A percentile compares a stretch with the other conserved stretches of the same genome.
Evolutionary conservation across 2,797 vertebrate genomes (phyloP).

Genomic region (Echiichthys vipera): DNA sequence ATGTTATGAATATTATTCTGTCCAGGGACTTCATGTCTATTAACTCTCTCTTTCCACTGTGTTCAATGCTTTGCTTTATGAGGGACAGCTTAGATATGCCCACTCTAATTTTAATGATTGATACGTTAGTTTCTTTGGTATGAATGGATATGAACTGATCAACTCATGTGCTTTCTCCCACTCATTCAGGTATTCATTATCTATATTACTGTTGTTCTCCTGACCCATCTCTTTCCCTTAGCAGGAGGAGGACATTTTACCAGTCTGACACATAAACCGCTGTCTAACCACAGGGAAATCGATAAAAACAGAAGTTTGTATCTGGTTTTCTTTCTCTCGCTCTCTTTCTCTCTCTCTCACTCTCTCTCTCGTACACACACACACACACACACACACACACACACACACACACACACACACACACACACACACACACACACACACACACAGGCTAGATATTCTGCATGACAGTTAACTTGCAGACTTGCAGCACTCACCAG

Average conservation of each 20-base stretch:
- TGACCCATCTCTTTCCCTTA: slow-evolving; percentile 3
- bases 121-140: background rate
- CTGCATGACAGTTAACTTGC: slow-evolving; percentile 69
- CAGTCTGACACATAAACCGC: slow-evolving; percentile 65
- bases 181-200: background rate
- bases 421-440: slow-evolving; percentile 19
- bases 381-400: slow-evolving; percentile 5
- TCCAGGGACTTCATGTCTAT: background rate
- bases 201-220: slow-evolving; percentile 4
- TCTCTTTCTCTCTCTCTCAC: slow-evolving; percentile 34
- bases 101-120: background rate
- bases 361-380: slow-evolving; percentile 23
- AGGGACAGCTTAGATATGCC: background rate
- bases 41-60: background rate
- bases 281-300: slow-evolving; percentile 63
- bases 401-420: slow-evolving; percentile 15
- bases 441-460: slow-evolving; percentile 32
- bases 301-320: slow-evolving; percentile 62
- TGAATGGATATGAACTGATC: background rate
- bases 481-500: slow-evolving; percentile 87
- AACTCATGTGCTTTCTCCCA: background rate
- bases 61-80: background rate
- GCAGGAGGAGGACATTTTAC: slow-evolving; percentile 50
- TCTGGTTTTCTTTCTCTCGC: slow-evolving; percentile 42
- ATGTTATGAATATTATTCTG: background rate